Conservation (phyloP, 2,888 invertebrate species). For the Drosophila anceps region DNA sequence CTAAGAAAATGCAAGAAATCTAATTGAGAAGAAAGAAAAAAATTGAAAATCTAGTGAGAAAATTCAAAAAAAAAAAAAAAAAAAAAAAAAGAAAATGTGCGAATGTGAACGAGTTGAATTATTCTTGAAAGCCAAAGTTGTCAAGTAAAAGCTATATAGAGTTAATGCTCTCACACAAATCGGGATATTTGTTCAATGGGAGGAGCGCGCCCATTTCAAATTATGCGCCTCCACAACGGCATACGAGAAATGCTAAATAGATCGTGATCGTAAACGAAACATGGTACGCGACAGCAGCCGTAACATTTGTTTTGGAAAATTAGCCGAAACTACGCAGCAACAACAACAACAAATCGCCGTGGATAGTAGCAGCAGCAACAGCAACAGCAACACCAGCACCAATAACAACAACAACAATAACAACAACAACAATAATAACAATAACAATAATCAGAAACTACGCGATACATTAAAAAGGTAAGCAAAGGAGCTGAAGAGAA, state of each 20-base stretch:
- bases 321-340: conserved; percentile 97
- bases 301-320: conserved; percentile 99
- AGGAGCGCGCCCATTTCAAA: conserved; percentile 84
- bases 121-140: conserved; percentile 11
- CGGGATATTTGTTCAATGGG: conserved; percentile 75
- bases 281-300: conserved; percentile 99
- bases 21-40: conserved; percentile 15
- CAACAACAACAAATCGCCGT: conserved; percentile 72
- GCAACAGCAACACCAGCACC: conserved; percentile 85
- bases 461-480: conserved; percentile 79
- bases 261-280: conserved; percentile 87
- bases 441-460: conserved; percentile 39
- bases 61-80: conserved; percentile 23
- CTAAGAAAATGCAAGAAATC: conserved; percentile 35
- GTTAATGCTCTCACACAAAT: conserved; percentile 17
- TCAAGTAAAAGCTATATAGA: conserved; percentile 4
- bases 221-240: conserved; percentile 88
- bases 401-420: conserved; percentile 50
- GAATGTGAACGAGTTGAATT: conserved; percentile 44
- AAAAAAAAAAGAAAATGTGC: conserved; percentile 59
- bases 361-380: conserved; percentile 89
- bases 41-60: conserved; percentile 53
- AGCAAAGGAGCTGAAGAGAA: conserved; percentile 6
- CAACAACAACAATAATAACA: conserved; percentile 40
- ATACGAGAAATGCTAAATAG: conserved; percentile 88